These are phyloP conservation scores for Ceratotherium simum DNA, from an alignment of 2,113 vertebrate genomes.

Conservation along the genomic window DNA sequence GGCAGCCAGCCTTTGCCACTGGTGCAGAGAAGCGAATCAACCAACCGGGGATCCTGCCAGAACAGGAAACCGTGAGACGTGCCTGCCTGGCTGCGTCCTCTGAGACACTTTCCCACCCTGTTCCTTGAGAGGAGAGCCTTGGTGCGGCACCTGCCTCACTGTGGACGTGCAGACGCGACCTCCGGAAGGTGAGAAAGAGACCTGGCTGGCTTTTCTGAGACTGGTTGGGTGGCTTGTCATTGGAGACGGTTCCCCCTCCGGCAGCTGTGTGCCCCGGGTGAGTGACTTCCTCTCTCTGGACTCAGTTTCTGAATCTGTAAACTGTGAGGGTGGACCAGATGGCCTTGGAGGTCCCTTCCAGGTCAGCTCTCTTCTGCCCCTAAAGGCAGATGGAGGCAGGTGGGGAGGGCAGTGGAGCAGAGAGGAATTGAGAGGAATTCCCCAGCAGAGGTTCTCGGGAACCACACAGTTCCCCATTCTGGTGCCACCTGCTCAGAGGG, in stretches of 20 bases:
- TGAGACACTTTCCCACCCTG: neutral
- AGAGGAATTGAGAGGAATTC: slow-evolving; percentile 67
- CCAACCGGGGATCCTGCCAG: neutral
- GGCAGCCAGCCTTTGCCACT: neutral
- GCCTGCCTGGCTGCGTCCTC: neutral
- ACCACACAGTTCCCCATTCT: slow-evolving; percentile 66
- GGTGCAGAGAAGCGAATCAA: neutral
- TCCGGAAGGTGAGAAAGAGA: neutral
- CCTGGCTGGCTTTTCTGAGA: slow-evolving; percentile 19
- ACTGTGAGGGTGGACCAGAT: neutral
- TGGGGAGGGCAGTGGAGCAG: neutral
- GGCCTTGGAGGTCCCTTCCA: slow-evolving; percentile 23
- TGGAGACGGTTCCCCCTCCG: neutral
- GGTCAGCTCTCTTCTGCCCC: neutral
- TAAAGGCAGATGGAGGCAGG: neutral
- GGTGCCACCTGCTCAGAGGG: slow-evolving; percentile 61
- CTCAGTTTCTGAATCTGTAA: slow-evolving; percentile 62
- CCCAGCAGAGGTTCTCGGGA: neutral
- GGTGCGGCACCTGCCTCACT: neutral
- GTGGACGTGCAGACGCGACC: neutral
- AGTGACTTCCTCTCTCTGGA: slow-evolving; percentile 61
- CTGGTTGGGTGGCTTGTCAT: neutral
- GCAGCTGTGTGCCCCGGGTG: neutral
- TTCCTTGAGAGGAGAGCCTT: neutral
- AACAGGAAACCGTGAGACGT: neutral